Conservation (phyloP, 2,113 vertebrate genomes). For the Rhinoptilus africanus region DNA sequence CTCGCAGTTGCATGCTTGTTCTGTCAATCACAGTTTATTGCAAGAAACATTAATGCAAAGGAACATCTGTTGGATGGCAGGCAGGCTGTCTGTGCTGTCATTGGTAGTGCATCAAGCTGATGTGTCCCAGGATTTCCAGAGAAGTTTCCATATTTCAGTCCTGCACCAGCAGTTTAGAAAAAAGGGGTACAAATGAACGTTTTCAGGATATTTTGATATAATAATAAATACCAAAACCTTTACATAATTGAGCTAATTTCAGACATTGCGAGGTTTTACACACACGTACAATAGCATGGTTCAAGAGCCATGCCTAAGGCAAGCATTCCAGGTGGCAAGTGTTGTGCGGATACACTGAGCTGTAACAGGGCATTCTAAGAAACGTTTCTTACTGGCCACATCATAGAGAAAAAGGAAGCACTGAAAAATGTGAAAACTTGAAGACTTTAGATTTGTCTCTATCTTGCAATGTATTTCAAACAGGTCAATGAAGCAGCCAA, state of each 20-base stretch:
- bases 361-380: neutral
- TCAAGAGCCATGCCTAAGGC: neutral
- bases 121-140: neutral
- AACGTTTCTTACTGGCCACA: neutral
- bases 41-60: neutral
- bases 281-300: neutral
- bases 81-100: neutral
- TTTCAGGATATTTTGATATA: neutral
- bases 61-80: neutral
- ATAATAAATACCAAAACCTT: neutral
- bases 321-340: neutral
- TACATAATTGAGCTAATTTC: neutral
- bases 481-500: neutral
- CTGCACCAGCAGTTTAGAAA: neutral
- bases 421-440: neutral
- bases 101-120: neutral
- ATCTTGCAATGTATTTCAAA: neutral
- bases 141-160: neutral
- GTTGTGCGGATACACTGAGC: neutral
- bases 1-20: neutral
- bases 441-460: neutral
- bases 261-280: neutral
- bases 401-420: neutral
- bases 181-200: neutral
- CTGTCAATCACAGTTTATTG: neutral